Evolutionary conservation across 2,113 vertebrate genomes (phyloP).

Genomic region (Tapirus terrestris): DNA sequence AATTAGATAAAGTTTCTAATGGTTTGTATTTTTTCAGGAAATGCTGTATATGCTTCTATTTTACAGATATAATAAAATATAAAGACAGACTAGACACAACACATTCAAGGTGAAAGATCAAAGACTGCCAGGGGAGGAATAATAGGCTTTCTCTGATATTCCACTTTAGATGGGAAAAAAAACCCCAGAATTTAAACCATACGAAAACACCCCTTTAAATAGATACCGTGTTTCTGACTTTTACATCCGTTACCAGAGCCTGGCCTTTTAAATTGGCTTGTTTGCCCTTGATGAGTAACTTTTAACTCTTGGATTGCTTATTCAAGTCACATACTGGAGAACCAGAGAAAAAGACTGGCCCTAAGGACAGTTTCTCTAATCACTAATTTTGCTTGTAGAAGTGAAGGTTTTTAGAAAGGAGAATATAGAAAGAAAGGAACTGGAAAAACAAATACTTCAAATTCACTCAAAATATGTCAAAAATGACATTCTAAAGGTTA

Average conservation of each 20-base stretch:
- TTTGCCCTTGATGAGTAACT: neutral
- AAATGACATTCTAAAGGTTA: conserved; percentile 29
- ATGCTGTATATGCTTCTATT: neutral
- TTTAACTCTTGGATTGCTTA: neutral
- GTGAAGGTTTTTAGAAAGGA: neutral
- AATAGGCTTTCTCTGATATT: conserved; percentile 1
- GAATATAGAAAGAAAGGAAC: neutral
- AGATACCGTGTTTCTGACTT: neutral
- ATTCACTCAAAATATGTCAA: neutral
- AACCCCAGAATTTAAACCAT: neutral
- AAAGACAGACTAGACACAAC: conserved; percentile 39
- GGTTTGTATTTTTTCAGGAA: conserved; percentile 11
- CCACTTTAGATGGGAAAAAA: neutral
- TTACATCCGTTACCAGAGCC: neutral
- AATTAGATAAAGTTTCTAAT: conserved; percentile 1
- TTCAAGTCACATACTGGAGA: neutral
- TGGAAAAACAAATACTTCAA: conserved; percentile 22
- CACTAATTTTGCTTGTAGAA: neutral
- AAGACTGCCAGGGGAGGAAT: neutral
- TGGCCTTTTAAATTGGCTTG: conserved; percentile 5
- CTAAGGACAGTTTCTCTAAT: neutral
- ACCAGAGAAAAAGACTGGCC: neutral
- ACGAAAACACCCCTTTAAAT: neutral
- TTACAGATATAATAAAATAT: conserved; percentile 45
- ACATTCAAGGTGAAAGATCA: conserved; percentile 44